A percentile compares a stretch with the other conserved stretches of the same genome.
These are phyloP conservation scores for Acleris cristana DNA, from an alignment of 2,888 invertebrate genomes.

Conservation along the genomic window DNA sequence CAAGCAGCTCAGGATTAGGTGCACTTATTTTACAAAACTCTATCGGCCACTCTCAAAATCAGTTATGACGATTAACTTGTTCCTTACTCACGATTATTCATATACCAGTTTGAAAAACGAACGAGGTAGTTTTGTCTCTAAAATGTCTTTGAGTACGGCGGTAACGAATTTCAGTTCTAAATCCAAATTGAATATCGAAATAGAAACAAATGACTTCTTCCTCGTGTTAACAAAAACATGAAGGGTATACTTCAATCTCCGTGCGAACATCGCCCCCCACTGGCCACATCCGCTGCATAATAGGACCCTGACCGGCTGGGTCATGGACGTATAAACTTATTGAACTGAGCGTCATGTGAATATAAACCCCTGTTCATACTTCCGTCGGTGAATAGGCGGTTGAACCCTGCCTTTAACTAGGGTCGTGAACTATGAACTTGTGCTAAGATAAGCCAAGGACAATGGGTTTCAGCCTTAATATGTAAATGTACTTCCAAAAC, in stretches of 20 bases:
- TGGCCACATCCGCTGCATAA: slow-evolving; percentile 66
- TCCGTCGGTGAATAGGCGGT: slow-evolving; percentile 18
- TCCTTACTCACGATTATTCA: too few species aligned
- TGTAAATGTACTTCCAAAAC: too few species aligned
- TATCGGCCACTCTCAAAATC: too few species aligned
- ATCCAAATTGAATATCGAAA: not conserved
- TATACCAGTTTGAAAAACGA: too few species aligned
- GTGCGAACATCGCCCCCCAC: slow-evolving; percentile 62
- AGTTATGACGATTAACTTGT: too few species aligned
- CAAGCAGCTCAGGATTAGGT: too few species aligned
- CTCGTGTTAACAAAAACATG: slow-evolving; percentile 32
- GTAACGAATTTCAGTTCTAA: not conserved
- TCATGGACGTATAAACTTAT: slow-evolving; percentile 1
- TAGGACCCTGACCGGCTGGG: slow-evolving; percentile 18
- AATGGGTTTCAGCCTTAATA: too few species aligned
- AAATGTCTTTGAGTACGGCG: too few species aligned
- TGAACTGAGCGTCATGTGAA: not conserved
- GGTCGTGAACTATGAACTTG: slow-evolving; percentile 1
- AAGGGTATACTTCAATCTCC: slow-evolving; percentile 49
- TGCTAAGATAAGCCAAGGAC: too few species aligned
- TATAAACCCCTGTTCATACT: not conserved
- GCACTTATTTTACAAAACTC: too few species aligned
- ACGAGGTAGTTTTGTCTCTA: too few species aligned
- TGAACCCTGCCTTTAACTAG: slow-evolving; percentile 8
- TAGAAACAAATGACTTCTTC: slow-evolving; percentile 31